Percentiles rank a stretch among this genome's conserved stretches.
phyloP scores from a whole-genome alignment of 2,113 vertebrate genomes.

The Pollachius pollachius region DNA sequence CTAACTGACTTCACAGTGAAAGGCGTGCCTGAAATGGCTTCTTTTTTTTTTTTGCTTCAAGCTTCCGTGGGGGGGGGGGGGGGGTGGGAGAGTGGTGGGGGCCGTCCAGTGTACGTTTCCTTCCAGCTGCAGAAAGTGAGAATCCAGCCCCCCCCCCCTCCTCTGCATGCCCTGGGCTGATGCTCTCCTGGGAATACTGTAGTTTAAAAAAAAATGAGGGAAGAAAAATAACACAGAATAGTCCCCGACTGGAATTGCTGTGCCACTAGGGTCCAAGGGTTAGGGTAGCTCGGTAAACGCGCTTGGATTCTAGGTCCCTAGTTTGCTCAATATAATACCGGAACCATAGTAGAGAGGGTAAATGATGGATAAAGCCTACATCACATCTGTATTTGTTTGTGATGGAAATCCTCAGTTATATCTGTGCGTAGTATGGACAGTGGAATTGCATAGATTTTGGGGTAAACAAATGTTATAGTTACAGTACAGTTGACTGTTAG shows the following conservation, averaged over 20 bases:
- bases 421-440: too few species aligned
- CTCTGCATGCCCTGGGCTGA: conserved; percentile 34
- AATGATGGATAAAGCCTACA: too few species aligned
- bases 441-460: too few species aligned
- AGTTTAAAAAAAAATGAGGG: conserved; percentile 41
- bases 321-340: not conserved
- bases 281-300: conserved; percentile 32
- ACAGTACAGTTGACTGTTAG: too few species aligned
- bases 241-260: conserved; percentile 36
- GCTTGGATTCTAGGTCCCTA: conserved; percentile 28
- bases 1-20: conserved; percentile 59
- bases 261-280: conserved; percentile 43
- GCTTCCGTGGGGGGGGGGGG: conserved; percentile 47
- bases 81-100: conserved; percentile 48
- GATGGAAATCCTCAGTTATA: too few species aligned
- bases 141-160: conserved; percentile 23
- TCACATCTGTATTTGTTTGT: too few species aligned
- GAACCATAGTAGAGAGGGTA: too few species aligned
- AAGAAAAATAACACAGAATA: conserved; percentile 38
- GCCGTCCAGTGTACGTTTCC: conserved; percentile 63
- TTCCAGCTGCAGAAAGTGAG: conserved; percentile 66
- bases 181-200: conserved; percentile 57
- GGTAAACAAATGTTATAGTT: too few species aligned
- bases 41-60: conserved; percentile 9
- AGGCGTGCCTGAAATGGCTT: conserved; percentile 56